A percentile compares a stretch with the other conserved stretches of the same genome.
phyloP scores from a whole-genome alignment of 2,888 invertebrate genomes.

The Lithophane leautieri region DNA sequence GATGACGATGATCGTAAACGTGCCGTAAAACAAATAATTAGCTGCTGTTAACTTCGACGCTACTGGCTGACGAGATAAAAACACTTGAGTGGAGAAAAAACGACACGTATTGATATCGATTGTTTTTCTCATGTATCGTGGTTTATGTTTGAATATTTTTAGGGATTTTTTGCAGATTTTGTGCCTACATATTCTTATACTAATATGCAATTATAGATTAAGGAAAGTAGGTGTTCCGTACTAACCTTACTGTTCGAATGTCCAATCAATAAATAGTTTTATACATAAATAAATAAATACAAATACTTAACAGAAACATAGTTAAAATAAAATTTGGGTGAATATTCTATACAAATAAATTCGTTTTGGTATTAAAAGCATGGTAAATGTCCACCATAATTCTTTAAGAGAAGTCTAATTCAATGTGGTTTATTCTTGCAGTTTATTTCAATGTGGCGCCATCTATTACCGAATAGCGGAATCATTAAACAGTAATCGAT shows the following conservation, averaged over 20 bases:
- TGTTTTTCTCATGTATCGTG: constrained; percentile 16
- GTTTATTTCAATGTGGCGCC: constrained; percentile 67
- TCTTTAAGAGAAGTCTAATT: not conserved
- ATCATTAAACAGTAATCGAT: constrained; percentile 52
- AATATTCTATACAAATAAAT: not conserved
- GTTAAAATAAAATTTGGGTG: not conserved
- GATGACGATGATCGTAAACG: constrained; percentile 86
- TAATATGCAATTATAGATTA: not conserved
- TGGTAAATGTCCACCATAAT: not conserved
- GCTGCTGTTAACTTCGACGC: constrained; percentile 72
- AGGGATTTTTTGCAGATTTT: not conserved
- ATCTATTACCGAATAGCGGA: constrained; percentile 78
- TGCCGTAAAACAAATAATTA: constrained; percentile 90
- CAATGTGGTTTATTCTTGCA: too few species aligned
- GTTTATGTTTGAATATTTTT: constrained; percentile 26
- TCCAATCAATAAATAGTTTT: too few species aligned
- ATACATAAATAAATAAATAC: too few species aligned
- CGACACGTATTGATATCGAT: constrained; percentile 35
- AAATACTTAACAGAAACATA: not conserved
- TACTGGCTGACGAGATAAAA: constrained; percentile 69
- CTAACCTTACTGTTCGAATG: not conserved
- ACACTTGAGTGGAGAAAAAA: constrained; percentile 60
- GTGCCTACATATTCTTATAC: not conserved
- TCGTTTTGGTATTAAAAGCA: not conserved
- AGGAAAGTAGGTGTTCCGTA: not conserved